Evolutionary conservation across 1,140 invertebrate genomes (phyloP), one percentile per base, ranked within the genome.

Genomic region (Papilio glaucus): DNA sequence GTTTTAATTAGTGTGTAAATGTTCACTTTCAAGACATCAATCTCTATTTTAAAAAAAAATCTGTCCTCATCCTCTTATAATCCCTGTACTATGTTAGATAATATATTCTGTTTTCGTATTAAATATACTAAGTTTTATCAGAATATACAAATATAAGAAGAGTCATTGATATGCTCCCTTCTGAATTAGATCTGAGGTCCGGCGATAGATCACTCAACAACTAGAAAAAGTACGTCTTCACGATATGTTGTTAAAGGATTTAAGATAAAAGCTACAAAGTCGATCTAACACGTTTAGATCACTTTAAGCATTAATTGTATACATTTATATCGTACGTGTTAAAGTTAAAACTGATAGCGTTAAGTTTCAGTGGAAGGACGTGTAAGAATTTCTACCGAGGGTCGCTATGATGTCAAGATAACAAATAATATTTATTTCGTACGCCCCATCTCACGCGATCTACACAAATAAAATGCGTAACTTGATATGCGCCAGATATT

Each of bases 391-490:
- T 85, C 78, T 85, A 77, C 79, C 77, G 74, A 80, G 79, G 82
- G 81, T 79, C 75, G 69, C 71, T 75, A 57, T 77, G 80, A 82
- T 89, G 78, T 83, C 71, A 74, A 89, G 90, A 92, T 92, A 92
- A 89, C 84, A 86, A 83, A 79, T 82, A 84, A 87, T 90, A 91
- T 92, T 92, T 90, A 92, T 90, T 81, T 79, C 77, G 62, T 53
- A 80, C 82, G 85, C 84, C 79, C 74, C 72, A 77, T 82, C 78
- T 83, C 85, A 91, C 86, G 86, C 85, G 83, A 87, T 90, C 84
- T 91, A 86, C 85, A 90, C 89, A 91, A 92, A 92, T 90, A 87
- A 89, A 87, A 89, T 71, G 76, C 67, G 86, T 83, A 88, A 88
- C 84, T 79, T 85, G 87, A 89, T 87, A 37, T 39, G 62, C 38